Conservation (phyloP, 2,888 invertebrate species). For the Pinctada fucata region DNA sequence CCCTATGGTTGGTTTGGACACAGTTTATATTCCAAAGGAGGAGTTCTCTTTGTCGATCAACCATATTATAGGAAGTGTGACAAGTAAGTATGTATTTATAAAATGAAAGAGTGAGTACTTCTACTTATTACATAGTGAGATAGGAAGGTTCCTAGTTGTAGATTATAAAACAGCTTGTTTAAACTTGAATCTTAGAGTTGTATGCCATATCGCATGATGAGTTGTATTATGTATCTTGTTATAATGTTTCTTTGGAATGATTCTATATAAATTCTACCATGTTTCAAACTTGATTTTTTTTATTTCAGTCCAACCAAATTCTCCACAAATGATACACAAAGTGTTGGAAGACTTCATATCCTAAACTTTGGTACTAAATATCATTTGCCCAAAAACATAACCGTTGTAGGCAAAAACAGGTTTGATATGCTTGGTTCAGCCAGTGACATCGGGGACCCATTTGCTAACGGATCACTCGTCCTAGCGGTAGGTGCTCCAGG, state of each 20-base stretch:
- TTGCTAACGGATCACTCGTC: conserved; percentile 37
- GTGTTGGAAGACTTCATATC: conserved; percentile 49
- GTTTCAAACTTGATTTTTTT: background rate
- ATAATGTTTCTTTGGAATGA: no score
- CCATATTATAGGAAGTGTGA: conserved; percentile 63
- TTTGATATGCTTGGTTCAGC: conserved; percentile 55
- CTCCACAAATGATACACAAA: conserved; percentile 52
- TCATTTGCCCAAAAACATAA: conserved; percentile 22
- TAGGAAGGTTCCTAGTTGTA: no score
- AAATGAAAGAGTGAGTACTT: no score
- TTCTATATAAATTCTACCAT: no score
- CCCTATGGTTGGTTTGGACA: conserved; percentile 70
- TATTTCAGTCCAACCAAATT: conserved; percentile 17
- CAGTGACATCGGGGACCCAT: conserved; percentile 59
- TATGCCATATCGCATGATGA: no score
- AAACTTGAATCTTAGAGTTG: no score
- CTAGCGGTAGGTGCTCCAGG: conserved; percentile 58
- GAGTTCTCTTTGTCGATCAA: conserved; percentile 57
- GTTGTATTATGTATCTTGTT: no score
- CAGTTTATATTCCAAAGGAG: conserved; percentile 49
- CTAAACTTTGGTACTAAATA: conserved; percentile 31
- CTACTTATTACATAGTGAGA: no score
- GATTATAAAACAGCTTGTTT: no score
- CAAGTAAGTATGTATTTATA: conserved; percentile 46
- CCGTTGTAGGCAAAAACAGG: conserved; percentile 41